Percentiles rank a stretch among this genome's conserved stretches.
Conservation (phyloP, 2,797 vertebrate genomes). For the Oceanodroma leucorhoa region DNA sequence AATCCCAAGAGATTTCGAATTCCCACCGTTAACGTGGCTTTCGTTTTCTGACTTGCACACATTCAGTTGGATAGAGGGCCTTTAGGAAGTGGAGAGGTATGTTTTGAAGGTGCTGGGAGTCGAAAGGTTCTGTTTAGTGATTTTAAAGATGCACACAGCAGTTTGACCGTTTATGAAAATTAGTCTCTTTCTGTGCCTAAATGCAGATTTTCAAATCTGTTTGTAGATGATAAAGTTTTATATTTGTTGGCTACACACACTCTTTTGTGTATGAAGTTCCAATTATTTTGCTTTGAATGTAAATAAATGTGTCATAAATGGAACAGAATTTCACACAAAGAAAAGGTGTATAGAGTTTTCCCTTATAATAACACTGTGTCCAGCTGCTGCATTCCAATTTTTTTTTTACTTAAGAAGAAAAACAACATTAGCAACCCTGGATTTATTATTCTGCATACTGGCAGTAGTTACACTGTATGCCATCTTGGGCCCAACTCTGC, state of each 20-base stretch:
- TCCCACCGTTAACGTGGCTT: neutral
- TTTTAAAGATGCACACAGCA: neutral
- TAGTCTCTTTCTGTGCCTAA: neutral
- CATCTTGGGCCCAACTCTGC: neutral
- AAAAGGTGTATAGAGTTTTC: neutral
- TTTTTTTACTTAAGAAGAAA: neutral
- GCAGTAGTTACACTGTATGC: neutral
- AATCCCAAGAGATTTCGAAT: neutral
- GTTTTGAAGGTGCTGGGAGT: neutral
- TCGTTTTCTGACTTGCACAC: neutral
- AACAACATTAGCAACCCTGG: neutral
- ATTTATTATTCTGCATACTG: neutral
- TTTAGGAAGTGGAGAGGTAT: neutral
- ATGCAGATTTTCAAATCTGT: neutral
- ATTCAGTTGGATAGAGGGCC: neutral
- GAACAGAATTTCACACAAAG: slow-evolving; percentile 4
- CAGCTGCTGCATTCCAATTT: neutral
- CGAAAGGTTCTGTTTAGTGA: neutral
- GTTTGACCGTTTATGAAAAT: neutral
- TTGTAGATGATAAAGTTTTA: slow-evolving; percentile 11
- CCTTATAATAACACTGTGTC: neutral
- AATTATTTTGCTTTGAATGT: slow-evolving; percentile 26
- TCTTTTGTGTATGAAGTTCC: neutral
- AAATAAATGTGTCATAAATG: neutral
- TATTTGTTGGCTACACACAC: neutral